A percentile compares a stretch with the other conserved stretches of the same genome.
Conservation (phyloP, 2,113 vertebrate genomes). For the Laterallus jamaicensis region DNA sequence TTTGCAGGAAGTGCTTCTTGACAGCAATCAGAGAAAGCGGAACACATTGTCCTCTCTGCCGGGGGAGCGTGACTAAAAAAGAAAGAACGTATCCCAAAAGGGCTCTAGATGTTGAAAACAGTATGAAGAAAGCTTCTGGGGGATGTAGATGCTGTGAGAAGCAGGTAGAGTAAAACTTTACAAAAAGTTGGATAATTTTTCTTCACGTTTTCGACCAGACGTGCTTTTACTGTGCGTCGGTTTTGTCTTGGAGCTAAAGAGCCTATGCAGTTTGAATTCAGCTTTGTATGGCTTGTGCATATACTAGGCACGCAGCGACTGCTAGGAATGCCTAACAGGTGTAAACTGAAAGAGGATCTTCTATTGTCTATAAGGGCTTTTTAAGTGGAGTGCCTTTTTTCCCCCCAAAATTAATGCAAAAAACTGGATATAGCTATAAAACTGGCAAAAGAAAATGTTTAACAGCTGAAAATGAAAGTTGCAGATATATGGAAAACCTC, state of each 20-base stretch:
- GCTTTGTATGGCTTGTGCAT: neutral
- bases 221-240: neutral
- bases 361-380: neutral
- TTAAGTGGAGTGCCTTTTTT: neutral
- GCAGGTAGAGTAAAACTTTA: constrained; percentile 76
- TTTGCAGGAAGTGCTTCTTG: constrained; percentile 85
- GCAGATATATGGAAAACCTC: neutral
- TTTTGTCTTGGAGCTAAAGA: neutral
- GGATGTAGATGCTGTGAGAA: constrained; percentile 82
- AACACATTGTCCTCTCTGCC: constrained; percentile 82
- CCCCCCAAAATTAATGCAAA: neutral
- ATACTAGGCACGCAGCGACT: neutral
- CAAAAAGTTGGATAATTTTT: neutral
- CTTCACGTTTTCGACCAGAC: neutral
- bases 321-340: neutral
- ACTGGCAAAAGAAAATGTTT: neutral
- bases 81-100: constrained; percentile 78
- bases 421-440: neutral
- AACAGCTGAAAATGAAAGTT: neutral
- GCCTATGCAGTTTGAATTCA: neutral
- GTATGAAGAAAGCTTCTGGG: constrained; percentile 78
- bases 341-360: neutral
- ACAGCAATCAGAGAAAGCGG: constrained; percentile 81
- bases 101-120: constrained; percentile 79
- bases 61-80: constrained; percentile 76